phyloP scores from a whole-genome alignment of 2,888 invertebrate species.

The Eupithecia dodoneata region DNA sequence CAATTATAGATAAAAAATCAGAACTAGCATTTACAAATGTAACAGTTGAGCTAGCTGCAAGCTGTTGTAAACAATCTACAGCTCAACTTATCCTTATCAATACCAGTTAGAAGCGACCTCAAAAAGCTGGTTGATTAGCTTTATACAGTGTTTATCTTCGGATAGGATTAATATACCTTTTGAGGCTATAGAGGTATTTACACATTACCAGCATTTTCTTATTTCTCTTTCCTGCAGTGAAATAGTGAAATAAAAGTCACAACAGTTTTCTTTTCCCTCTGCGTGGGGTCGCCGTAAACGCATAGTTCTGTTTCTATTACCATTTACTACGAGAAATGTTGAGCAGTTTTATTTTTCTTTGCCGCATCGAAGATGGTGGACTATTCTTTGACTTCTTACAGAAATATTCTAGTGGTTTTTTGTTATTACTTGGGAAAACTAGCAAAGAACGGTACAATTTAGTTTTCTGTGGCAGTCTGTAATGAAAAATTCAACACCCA shows the following conservation, averaged over 20 bases:
- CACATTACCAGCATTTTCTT: neutral
- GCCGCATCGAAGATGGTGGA: constrained; percentile 14
- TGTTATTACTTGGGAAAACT: constrained; percentile 5
- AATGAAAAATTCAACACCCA: constrained; percentile 15
- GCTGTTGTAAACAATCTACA: no score
- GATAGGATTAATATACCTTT: no score
- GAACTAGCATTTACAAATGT: no score
- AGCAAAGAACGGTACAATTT: constrained; percentile 6
- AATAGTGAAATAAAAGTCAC: neutral
- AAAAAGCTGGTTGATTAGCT: no score
- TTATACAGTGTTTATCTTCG: no score
- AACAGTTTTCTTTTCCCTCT: neutral
- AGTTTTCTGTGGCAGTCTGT: constrained; percentile 12
- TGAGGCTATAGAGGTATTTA: no score
- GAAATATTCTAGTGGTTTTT: constrained; percentile 10
- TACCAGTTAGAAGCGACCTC: no score
- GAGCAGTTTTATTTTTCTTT: constrained; percentile 33
- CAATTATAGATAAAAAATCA: no score
- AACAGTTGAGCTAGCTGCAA: no score
- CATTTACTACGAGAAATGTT: constrained; percentile 33
- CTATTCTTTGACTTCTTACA: constrained; percentile 5
- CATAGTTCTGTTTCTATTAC: constrained; percentile 42
- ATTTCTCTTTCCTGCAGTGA: neutral
- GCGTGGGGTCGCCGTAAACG: constrained; percentile 44
- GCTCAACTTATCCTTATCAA: no score